Evolutionary conservation across 2,888 invertebrate genomes (phyloP).

Genomic region (Acrobasis suavella): DNA sequence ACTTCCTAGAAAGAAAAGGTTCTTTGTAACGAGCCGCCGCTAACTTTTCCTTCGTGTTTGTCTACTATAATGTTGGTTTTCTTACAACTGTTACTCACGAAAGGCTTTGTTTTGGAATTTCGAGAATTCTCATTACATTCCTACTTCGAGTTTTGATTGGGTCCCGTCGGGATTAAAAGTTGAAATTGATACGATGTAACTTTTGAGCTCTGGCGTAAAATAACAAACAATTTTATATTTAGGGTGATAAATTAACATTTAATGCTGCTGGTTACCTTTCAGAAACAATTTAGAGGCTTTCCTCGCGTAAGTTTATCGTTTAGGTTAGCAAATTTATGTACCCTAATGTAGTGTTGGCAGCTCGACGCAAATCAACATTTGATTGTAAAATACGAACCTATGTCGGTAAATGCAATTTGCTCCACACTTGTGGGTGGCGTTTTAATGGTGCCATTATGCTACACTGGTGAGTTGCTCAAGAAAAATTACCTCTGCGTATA

Average conservation of each 20-base stretch:
- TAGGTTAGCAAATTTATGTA: conserved; percentile 73
- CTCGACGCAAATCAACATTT: conserved; percentile 75
- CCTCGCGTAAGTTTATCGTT: conserved; percentile 64
- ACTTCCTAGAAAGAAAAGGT: conserved; percentile 67
- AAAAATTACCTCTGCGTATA: conserved; percentile 65
- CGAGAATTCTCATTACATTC: conserved; percentile 53
- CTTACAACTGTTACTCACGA: conserved; percentile 68
- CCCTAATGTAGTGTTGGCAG: conserved; percentile 73
- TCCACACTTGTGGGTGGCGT: conserved; percentile 76
- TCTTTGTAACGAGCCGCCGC: conserved; percentile 45
- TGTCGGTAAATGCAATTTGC: conserved; percentile 76
- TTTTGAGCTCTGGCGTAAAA: conserved; percentile 40
- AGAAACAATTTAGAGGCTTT: conserved; percentile 63
- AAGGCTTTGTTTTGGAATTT: conserved; percentile 54
- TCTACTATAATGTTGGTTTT: conserved; percentile 61
- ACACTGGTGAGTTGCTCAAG: conserved; percentile 70
- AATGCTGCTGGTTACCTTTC: conserved; percentile 57
- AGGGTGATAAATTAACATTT: conserved; percentile 62
- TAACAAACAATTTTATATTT: conserved; percentile 39
- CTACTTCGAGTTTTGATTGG: conserved; percentile 44
- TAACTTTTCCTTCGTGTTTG: conserved; percentile 66
- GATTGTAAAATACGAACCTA: conserved; percentile 75
- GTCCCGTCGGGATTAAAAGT: conserved; percentile 38
- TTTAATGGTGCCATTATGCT: conserved; percentile 75
- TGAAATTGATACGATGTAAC: conserved; percentile 39